Conservation (phyloP, 2,888 invertebrate species). For the Automeris io region DNA sequence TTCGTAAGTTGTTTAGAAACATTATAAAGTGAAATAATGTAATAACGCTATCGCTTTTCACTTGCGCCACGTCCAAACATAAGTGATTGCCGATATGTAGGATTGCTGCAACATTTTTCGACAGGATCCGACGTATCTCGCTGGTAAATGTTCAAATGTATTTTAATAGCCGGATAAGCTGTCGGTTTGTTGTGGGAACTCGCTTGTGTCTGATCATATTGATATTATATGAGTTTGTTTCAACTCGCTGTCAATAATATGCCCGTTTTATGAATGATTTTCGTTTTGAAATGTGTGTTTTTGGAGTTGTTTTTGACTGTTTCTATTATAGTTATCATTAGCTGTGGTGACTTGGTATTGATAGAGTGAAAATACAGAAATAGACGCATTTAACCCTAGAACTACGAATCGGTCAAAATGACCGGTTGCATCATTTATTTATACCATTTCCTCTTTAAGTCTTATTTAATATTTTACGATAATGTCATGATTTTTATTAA, state of each 20-base stretch:
- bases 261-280: neutral
- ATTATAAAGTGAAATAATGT: too few relatives aligned
- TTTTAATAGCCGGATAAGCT: constrained; percentile 27
- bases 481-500: too few relatives aligned
- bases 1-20: too few relatives aligned
- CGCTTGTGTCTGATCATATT: constrained; percentile 1
- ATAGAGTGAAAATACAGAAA: too few relatives aligned
- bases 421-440: too few relatives aligned
- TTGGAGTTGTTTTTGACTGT: too few relatives aligned
- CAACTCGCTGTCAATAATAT: neutral
- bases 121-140: constrained; percentile 19
- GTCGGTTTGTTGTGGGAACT: constrained; percentile 8
- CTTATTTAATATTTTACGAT: too few relatives aligned
- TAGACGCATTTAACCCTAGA: too few relatives aligned
- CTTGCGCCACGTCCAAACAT: constrained; percentile 6
- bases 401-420: too few relatives aligned
- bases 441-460: too few relatives aligned
- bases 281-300: neutral
- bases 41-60: neutral
- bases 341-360: too few relatives aligned
- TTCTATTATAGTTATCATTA: too few relatives aligned
- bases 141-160: constrained; percentile 26
- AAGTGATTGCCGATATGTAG: constrained; percentile 24
- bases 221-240: constrained; percentile 1
- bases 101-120: constrained; percentile 19